A percentile compares a stretch with the other conserved stretches of the same genome.
Evolutionary conservation across 1,140 invertebrate genomes (phyloP).

Genomic region (Dolichoris vasculosae): DNA sequence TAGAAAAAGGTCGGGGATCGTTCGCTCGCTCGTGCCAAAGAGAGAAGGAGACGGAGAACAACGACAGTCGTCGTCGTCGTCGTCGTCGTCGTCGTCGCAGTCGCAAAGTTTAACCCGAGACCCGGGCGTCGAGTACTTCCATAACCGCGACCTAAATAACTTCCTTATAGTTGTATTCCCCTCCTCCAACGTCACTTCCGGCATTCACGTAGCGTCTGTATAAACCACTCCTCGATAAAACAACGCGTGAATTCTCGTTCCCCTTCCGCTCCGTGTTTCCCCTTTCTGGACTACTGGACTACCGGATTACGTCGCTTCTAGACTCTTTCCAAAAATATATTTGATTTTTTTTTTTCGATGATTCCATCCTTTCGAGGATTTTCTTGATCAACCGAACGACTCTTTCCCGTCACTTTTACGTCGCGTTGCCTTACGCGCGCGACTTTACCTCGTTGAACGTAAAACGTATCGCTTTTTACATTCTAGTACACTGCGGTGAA

Average conservation of each 20-base stretch:
- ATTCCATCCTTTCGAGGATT: too few relatives aligned
- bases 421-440: too few relatives aligned
- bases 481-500: not conserved
- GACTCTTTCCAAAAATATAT: not conserved
- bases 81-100: not conserved
- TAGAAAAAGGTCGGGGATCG: not conserved
- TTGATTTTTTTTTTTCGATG: too few relatives aligned
- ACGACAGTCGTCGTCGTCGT: not conserved
- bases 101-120: conserved; percentile 35
- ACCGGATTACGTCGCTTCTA: not conserved
- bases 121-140: conserved; percentile 44
- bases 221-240: conserved; percentile 45
- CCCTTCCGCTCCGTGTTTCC: not conserved
- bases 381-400: too few relatives aligned
- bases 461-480: too few relatives aligned
- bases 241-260: not conserved
- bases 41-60: not conserved
- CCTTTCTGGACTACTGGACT: not conserved
- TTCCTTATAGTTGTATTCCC: conserved; percentile 40
- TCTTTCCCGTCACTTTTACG: too few relatives aligned
- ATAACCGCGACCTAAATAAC: conserved; percentile 51
- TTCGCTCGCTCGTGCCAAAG: conserved; percentile 8
- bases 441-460: too few relatives aligned
- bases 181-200: conserved; percentile 20
- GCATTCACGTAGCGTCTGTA: conserved; percentile 21